phyloP scores from a whole-genome alignment of 2,888 invertebrate genomes.

The Agrochola circellaris region DNA sequence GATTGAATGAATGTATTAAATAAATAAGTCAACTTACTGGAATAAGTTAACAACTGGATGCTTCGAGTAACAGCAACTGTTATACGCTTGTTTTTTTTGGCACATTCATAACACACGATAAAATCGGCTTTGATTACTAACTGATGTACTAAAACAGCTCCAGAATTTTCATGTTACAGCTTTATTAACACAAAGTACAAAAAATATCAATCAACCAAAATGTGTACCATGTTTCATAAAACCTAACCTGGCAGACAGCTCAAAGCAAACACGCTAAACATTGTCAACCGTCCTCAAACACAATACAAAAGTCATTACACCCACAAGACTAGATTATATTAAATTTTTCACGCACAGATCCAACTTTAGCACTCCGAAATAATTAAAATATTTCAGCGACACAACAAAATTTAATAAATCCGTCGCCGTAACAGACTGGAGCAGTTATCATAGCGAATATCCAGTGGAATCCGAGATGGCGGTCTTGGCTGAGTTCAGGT shows the following conservation, averaged over 20 bases:
- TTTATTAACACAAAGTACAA: neutral
- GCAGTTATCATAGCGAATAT: slow-evolving; percentile 54
- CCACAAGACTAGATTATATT: slow-evolving; percentile 32
- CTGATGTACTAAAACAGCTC: neutral
- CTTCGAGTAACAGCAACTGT: neutral
- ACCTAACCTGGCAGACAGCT: neutral
- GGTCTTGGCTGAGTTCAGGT: slow-evolving; percentile 65
- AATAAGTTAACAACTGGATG: neutral
- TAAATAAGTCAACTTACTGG: neutral
- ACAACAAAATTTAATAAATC: slow-evolving; percentile 61
- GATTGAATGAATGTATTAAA: neutral
- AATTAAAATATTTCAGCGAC: slow-evolving; percentile 53
- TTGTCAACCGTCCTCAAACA: neutral
- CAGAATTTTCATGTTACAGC: no score
- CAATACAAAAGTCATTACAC: slow-evolving; percentile 13
- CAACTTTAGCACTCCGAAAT: slow-evolving; percentile 35
- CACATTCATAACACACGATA: neutral
- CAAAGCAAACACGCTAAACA: slow-evolving; percentile 4
- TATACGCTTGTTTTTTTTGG: neutral
- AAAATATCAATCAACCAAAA: neutral
- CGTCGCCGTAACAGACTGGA: slow-evolving; percentile 25
- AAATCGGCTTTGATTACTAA: neutral
- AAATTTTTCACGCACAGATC: slow-evolving; percentile 31
- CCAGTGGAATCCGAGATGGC: slow-evolving; percentile 52
- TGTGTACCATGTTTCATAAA: neutral